Evolutionary conservation across 1,140 invertebrate species (phyloP), one percentile per base, ranked within the genome.

Genomic region (Chymomyza costata): DNA sequence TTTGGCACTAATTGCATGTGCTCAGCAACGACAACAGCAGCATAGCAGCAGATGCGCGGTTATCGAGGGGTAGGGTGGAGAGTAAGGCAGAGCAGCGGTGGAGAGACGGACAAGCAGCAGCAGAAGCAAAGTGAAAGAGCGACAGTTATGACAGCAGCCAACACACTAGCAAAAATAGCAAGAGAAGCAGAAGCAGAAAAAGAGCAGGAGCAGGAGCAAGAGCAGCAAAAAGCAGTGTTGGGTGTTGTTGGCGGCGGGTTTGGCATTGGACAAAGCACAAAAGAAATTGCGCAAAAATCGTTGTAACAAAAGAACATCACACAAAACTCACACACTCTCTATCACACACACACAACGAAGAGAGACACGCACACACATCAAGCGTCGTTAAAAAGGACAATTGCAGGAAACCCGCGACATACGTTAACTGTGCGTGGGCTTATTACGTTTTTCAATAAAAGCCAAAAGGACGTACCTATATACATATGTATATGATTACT

Each of bases 1-100:
- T 76, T 76, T 76, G 71, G 71, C 71, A 76, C 71, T 76, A 76
- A 76, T 76, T 76, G 71, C 71, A 76, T 76, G 71, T 78, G 71
- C 71, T 76, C 71, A 70, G 71, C 66, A 59, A 69, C 69, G 67
- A 46, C 52, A 60, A 50, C 38, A 49, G 50, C 35, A 46, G 59
- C 34, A 31, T 25, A 60, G 41, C 13, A 40, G 48, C 28, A 38
- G 11, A 14, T 59, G 31, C 19, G 46, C 18, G 15, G 39, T 35
- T n/a, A n/a, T n/a, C n/a, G n/a, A n/a, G n/a, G n/a, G n/a, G n/a
- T n/a, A n/a, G n/a, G n/a, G n/a, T n/a, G n/a, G n/a, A n/a, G n/a
- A n/a, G n/a, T n/a, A n/a, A n/a, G n/a, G n/a, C n/a, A n/a, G n/a
- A n/a, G 50, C 37, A 31, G 62, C 56, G 40, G 39, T 25, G 39